Conservation (phyloP, 2,888 invertebrate species). For the Rhyacophila evoluta region DNA sequence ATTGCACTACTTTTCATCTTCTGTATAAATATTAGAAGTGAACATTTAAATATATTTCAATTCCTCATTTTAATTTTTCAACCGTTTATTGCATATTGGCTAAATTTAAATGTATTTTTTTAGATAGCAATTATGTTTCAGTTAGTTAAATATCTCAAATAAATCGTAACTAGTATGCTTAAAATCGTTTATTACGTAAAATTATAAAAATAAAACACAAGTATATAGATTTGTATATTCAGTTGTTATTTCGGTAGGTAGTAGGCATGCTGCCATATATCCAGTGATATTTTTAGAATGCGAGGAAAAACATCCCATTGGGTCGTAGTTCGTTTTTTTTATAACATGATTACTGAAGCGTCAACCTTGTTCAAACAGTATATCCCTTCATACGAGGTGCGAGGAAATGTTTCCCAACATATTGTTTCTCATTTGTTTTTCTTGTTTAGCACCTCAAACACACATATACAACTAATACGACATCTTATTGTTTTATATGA, state of each 20-base stretch:
- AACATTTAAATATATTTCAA: no score
- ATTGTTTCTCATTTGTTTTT: not conserved
- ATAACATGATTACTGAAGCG: slow-evolving; percentile 25
- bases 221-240: no score
- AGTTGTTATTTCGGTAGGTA: not conserved
- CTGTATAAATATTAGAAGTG: no score
- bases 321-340: slow-evolving; percentile 26
- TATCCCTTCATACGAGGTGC: not conserved
- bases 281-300: slow-evolving; percentile 12
- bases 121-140: no score
- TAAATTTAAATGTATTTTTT: no score
- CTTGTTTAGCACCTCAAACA: not conserved
- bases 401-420: not conserved
- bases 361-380: slow-evolving; percentile 26
- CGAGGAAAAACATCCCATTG: slow-evolving; percentile 5
- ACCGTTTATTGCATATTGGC: no score
- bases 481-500: not conserved
- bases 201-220: no score
- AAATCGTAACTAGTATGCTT: no score
- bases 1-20: no score
- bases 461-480: not conserved
- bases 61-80: no score
- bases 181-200: no score
- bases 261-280: not conserved
- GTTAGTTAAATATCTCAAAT: no score